Conservation (phyloP, 2,888 invertebrate genomes). For the Cheilosia impressa region DNA sequence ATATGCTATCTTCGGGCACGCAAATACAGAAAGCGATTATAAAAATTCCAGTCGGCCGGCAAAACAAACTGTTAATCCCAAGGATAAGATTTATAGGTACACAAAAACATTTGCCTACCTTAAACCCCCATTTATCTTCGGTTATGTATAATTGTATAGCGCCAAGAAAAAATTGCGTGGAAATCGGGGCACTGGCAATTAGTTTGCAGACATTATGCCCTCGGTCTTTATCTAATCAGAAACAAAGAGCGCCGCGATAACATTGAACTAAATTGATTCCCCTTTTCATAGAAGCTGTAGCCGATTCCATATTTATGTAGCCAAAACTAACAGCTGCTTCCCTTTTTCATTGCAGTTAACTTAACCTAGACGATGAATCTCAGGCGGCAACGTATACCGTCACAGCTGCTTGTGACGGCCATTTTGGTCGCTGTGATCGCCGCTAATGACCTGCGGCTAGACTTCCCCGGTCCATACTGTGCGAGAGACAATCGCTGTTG, state of each 20-base stretch:
- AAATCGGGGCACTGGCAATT: background rate
- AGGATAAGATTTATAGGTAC: background rate
- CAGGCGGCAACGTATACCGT: slow-evolving; percentile 50
- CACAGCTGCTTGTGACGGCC: slow-evolving; percentile 60
- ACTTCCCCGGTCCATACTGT: slow-evolving; percentile 82
- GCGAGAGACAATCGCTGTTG: slow-evolving; percentile 86
- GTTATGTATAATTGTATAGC: too few species aligned
- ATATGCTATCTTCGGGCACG: slow-evolving; percentile 5
- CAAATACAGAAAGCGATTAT: slow-evolving; percentile 24
- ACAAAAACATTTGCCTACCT: slow-evolving; percentile 12
- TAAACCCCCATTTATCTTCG: background rate
- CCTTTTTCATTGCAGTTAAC: slow-evolving; percentile 36
- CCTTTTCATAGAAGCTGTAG: too few species aligned
- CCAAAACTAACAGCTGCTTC: too few species aligned
- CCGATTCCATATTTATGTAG: too few species aligned
- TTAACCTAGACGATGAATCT: slow-evolving; percentile 64
- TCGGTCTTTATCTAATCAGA: too few species aligned
- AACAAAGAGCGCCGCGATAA: too few species aligned
- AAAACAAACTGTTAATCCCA: background rate
- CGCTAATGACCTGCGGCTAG: slow-evolving; percentile 80
- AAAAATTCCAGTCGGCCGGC: slow-evolving; percentile 14
- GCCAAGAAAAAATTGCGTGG: background rate
- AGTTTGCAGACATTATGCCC: too few species aligned
- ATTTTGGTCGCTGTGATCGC: slow-evolving; percentile 74
- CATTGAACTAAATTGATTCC: too few species aligned